phyloP scores from a whole-genome alignment of 2,888 invertebrate species.

The Pseudoips prasinana region DNA sequence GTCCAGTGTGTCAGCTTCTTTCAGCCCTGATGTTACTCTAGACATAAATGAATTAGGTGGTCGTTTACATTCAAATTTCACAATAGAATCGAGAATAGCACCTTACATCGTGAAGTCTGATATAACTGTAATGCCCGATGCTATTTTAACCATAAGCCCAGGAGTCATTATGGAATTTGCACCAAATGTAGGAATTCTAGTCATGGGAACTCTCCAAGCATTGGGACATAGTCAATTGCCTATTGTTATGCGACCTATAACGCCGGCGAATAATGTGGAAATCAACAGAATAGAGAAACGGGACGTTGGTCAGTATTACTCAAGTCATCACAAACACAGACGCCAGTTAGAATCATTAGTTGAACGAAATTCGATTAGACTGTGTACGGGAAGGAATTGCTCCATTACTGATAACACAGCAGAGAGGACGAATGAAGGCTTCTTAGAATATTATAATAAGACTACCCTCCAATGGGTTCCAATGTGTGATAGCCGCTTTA shows the following conservation, averaged over 20 bases:
- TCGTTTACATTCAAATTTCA: conserved; percentile 85
- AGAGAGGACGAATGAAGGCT: conserved; percentile 87
- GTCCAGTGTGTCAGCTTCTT: conserved; percentile 87
- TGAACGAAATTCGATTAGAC: conserved; percentile 84
- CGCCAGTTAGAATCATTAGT: conserved; percentile 81
- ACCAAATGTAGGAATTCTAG: conserved; percentile 97
- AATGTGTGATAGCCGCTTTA: conserved; percentile 97
- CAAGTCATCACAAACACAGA: conserved; percentile 59
- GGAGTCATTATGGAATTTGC: conserved; percentile 96
- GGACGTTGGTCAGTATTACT: conserved; percentile 57
- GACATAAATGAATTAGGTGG: conserved; percentile 89
- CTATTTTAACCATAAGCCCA: conserved; percentile 91
- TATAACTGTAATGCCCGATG: conserved; percentile 98
- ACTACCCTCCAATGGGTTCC: conserved; percentile 98
- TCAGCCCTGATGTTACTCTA: conserved; percentile 78
- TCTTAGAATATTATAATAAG: conserved; percentile 96
- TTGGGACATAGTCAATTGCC: conserved; percentile 88
- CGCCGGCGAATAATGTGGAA: conserved; percentile 55
- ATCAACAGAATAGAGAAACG: conserved; percentile 62
- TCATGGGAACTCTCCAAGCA: conserved; percentile 94
- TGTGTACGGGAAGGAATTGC: conserved; percentile 90
- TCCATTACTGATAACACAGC: conserved; percentile 77
- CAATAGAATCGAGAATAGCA: conserved; percentile 82
- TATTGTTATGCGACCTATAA: conserved; percentile 88
- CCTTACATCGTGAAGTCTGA: conserved; percentile 94